Evolutionary conservation across 2,888 invertebrate genomes (phyloP).

Genomic region (Mycalesis mineus): DNA sequence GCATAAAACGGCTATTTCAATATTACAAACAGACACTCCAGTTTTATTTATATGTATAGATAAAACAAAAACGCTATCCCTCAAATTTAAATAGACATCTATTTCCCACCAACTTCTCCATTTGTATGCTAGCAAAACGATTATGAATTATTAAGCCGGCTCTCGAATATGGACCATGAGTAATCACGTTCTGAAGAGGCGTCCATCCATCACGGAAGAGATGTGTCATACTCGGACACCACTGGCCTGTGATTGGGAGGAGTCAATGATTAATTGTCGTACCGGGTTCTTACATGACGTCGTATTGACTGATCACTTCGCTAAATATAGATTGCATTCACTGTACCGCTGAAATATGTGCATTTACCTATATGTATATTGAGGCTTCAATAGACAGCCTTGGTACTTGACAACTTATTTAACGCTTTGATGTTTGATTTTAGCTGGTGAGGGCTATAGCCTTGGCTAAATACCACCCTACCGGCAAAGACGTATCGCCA

Average conservation of each 20-base stretch:
- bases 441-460: no score
- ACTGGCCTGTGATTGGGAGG: slow-evolving; percentile 20
- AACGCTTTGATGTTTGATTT: no score
- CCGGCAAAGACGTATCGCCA: no score
- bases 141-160: slow-evolving; percentile 5
- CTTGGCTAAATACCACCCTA: no score
- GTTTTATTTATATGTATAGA: no score
- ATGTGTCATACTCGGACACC: slow-evolving; percentile 24
- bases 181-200: slow-evolving; percentile 18
- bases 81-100: background rate
- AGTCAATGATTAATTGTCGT: slow-evolving; percentile 21
- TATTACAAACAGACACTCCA: no score
- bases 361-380: no score
- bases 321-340: background rate
- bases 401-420: no score
- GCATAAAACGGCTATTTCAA: no score
- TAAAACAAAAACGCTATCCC: background rate
- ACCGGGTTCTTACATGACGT: background rate
- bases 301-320: slow-evolving; percentile 8
- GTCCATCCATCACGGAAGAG: slow-evolving; percentile 22
- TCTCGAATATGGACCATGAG: slow-evolving; percentile 18
- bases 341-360: no score
- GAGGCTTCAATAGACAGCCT: no score
- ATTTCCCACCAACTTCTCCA: background rate
- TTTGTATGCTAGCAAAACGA: background rate